Base-by-base conservation (phyloP, 92 coral and sea anemone species). In the Paramuricea clavata region DNA sequence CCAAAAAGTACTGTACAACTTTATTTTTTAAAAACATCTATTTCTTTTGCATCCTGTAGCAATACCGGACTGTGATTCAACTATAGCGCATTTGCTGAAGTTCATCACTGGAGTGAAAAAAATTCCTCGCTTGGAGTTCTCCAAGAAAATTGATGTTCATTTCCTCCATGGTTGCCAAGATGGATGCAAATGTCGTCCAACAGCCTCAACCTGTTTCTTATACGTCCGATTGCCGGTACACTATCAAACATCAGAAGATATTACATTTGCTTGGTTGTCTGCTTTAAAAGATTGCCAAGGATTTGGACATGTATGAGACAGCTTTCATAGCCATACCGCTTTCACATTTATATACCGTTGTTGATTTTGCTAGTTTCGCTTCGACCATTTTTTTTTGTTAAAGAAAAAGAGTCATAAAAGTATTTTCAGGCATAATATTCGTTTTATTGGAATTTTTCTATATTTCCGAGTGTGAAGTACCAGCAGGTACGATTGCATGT, bases 261-360 rank as follows among this genome's bases (percentile, higher is more conserved):
- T 52, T 52, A 52, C 61, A 16, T 19, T 52, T 52, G 19, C 19
- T 54, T 54, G 62, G 62, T 19, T 9, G 13, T 19, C 62, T 54
- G 62, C 61, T 52, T 54, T 9, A 5, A 12, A 13, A 54, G 13
- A 54, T 8, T 12, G 25, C 25, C 36, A 27, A 52, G 22, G 32
- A 10, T 67, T 10, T 67, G 3, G 36, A 5, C 25, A 74, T 22
- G 92, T 34, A 89, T 84, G 76, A 79, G 44, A 36, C 42, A 74
- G 25, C 78, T 75, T 68, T 75, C 6, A 89, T 62, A 89, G 17
- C 16, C 61, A 2, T 12, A 50, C 59, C 16, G 17, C 22, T 13
- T 50, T 50, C 59, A 13, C 59, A 50, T 13, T 13, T n/a, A n/a
- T 17, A 12, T 19, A 12, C 22, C 59, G 59, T 13, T 50, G 59